Evolutionary conservation across 2,888 invertebrate genomes (phyloP).

Genomic region (Agriopis leucophaearia): DNA sequence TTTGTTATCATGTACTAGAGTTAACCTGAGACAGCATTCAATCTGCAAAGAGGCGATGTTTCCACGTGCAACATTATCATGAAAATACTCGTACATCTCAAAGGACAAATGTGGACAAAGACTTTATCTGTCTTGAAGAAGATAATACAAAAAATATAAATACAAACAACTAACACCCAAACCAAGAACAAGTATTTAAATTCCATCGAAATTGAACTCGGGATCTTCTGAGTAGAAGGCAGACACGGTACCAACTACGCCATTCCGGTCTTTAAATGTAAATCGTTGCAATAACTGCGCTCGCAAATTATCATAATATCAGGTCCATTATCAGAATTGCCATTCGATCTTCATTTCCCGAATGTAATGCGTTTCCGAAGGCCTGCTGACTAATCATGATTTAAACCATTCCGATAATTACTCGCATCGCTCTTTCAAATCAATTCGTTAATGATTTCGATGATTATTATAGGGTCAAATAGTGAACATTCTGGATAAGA

Average conservation of each 20-base stretch:
- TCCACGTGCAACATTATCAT: not conserved
- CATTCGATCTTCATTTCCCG: slow-evolving; percentile 15
- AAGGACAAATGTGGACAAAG: no score
- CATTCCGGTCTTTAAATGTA: not conserved
- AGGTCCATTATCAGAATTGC: slow-evolving; percentile 9
- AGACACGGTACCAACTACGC: no score
- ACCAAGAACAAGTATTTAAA: no score
- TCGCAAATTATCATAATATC: not conserved
- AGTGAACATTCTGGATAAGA: slow-evolving; percentile 1
- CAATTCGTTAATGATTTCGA: slow-evolving; percentile 1
- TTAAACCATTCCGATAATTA: slow-evolving; percentile 7
- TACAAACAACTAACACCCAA: not conserved
- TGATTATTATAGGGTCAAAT: slow-evolving; percentile 12
- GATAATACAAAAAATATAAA: no score
- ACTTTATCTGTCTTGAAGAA: no score
- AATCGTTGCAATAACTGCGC: slow-evolving; percentile 4
- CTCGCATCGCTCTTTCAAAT: slow-evolving; percentile 13
- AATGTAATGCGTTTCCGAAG: slow-evolving; percentile 17
- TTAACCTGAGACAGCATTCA: not conserved
- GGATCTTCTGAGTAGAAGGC: not conserved
- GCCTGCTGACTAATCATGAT: slow-evolving; percentile 3
- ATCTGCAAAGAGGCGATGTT: not conserved
- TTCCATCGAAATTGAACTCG: not conserved
- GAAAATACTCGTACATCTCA: not conserved
- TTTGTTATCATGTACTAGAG: not conserved